A percentile compares a stretch with the other conserved stretches of the same genome.
Evolutionary conservation across 2,113 vertebrate species (phyloP).

Genomic region (Peromyscus maniculatus): DNA sequence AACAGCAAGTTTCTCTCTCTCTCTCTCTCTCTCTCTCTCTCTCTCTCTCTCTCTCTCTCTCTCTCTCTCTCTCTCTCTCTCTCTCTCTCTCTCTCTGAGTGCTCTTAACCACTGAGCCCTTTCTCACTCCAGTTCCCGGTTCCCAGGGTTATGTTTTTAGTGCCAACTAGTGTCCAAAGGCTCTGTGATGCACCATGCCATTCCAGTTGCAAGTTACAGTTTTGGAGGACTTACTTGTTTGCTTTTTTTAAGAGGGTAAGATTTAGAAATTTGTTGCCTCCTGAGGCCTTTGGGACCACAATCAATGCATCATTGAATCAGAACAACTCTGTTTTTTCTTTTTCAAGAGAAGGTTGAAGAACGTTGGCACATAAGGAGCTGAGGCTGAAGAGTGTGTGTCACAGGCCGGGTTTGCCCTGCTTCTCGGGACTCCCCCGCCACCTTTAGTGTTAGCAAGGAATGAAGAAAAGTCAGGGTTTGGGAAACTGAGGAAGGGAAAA

Average conservation of each 20-base stretch:
- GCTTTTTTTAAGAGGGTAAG: background rate
- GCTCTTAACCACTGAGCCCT: background rate
- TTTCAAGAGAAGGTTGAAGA: slow-evolving; percentile 40
- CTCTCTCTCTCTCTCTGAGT: too few species aligned
- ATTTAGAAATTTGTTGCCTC: background rate
- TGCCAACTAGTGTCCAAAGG: background rate
- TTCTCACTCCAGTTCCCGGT: background rate
- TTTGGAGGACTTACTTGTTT: background rate
- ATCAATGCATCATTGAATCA: background rate
- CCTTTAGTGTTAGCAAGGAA: fast-evolving
- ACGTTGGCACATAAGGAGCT: background rate
- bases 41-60: too few species aligned
- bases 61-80: too few species aligned
- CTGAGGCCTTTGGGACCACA: background rate
- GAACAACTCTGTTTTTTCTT: background rate
- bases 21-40: too few species aligned
- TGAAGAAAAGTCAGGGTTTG: background rate
- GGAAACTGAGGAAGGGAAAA: background rate
- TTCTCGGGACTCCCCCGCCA: background rate
- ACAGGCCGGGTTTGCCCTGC: fast-evolving
- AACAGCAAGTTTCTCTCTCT: too few species aligned
- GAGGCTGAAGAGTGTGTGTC: background rate
- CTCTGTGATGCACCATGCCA: background rate
- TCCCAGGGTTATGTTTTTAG: background rate
- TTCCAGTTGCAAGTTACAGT: background rate